Evolutionary conservation across 2,888 invertebrate species (phyloP), one percentile per base, ranked within the genome.

Genomic region (Drosophila ezoana): DNA sequence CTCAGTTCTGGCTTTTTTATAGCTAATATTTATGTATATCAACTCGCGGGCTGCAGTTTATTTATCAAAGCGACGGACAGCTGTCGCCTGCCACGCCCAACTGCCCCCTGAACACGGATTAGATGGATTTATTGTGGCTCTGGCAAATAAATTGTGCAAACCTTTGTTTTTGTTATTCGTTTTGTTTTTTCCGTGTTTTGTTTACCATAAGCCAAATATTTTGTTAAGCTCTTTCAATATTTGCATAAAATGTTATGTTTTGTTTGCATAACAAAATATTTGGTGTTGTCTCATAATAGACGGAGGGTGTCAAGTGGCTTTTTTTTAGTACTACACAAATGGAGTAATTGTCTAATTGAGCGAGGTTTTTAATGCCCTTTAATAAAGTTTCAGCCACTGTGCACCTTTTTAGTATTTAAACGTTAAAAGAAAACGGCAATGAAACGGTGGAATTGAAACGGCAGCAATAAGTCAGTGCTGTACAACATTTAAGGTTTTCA

Each of bases 71-170:
- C 54, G 73, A 78, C 68, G 54, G 61, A 28, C 75, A 83, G 63
- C 61, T 79, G 69, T 65, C 72, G 44, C 18, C 48, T 67, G 68
- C 47, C 56, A 66, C 65, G 57, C 65, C 65, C 63, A 16, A 4
- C 45, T 16, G 28, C 43, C 47, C 60, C 4, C 23, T n/a, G 35
- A 23, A 16, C 35, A 52, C 33, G 73, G 79, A 70, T 84, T 83
- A 83, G 74, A 83, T 60, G 72, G 79, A 83, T 83, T 86, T 86
- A 81, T 79, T 45, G 79, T 72, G 43, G 47, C 56, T 48, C 56
- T 44, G 57, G 23, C 45, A 72, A 76, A 76, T 63, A 79, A 70
- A 72, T 79, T 61, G 51, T 63, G 20, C 54, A 51, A 70, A 45
- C 59, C 58, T 38, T 28, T 40, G 23, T 52, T 51, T 16, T 16